These are phyloP conservation scores for Sinotaia quadrata DNA, from an alignment of 2,888 invertebrate species.

Conservation along the genomic window DNA sequence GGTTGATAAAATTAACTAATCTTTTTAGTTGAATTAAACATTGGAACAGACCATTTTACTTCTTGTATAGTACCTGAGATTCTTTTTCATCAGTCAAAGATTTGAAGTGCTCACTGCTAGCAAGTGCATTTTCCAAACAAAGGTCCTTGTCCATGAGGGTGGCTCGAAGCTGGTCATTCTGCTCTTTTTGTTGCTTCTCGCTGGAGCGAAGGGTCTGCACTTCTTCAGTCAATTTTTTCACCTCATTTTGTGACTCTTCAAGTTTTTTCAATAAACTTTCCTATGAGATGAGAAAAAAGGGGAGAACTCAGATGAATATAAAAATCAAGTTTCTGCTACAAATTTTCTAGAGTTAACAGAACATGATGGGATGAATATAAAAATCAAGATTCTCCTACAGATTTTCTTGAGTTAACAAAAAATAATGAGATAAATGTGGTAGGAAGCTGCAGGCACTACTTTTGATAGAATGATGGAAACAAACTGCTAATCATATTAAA, in stretches of 20 bases:
- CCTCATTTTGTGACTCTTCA: slow-evolving; percentile 12
- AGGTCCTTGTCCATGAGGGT: slow-evolving; percentile 39
- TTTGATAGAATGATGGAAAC: too few species aligned
- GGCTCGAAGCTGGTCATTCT: slow-evolving; percentile 32
- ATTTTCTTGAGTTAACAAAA: too few species aligned
- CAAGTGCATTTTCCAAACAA: slow-evolving; percentile 34
- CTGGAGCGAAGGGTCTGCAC: slow-evolving; percentile 1
- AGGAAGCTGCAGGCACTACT: too few species aligned
- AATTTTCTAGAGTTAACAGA: not conserved
- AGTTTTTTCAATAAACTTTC: slow-evolving; percentile 12
- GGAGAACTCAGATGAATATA: not conserved
- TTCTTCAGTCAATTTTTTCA: slow-evolving; percentile 20
- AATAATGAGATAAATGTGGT: too few species aligned
- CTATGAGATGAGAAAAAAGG: slow-evolving; percentile 1
- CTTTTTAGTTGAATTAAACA: too few species aligned
- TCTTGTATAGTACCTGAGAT: slow-evolving; percentile 37
- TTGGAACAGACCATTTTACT: too few species aligned
- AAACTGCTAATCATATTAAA: too few species aligned
- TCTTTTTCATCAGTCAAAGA: slow-evolving; percentile 37
- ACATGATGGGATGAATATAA: too few species aligned
- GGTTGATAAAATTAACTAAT: too few species aligned
- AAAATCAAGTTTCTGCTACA: slow-evolving; percentile 1
- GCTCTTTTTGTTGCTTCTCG: slow-evolving; percentile 19
- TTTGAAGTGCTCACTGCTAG: slow-evolving; percentile 36
- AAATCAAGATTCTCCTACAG: too few species aligned